Conservation (phyloP, 2,888 invertebrate species). For the Agonopterix heracliana region DNA sequence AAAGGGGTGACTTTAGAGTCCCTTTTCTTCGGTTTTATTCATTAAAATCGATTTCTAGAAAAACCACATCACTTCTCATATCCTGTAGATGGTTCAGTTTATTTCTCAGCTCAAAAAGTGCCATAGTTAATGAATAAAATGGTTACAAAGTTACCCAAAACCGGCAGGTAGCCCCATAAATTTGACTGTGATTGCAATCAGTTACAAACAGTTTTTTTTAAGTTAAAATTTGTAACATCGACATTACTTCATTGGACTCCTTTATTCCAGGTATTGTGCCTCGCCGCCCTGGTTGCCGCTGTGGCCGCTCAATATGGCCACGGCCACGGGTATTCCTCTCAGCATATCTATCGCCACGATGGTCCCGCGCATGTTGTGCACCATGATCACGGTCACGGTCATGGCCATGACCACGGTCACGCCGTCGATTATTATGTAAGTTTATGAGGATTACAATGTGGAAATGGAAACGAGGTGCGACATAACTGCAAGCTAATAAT, state of each 20-base stretch:
- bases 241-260: background rate
- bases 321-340: slow-evolving; percentile 54
- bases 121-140: too few relatives aligned
- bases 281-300: slow-evolving; percentile 36
- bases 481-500: background rate
- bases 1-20: too few relatives aligned
- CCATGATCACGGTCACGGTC: slow-evolving; percentile 33
- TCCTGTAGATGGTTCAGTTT: too few relatives aligned
- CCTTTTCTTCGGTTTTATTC: too few relatives aligned
- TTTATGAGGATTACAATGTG: background rate
- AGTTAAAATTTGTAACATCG: background rate
- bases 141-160: too few relatives aligned
- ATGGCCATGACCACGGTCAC: slow-evolving; percentile 15
- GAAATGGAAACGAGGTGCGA: background rate
- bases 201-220: background rate
- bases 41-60: too few relatives aligned
- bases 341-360: slow-evolving; percentile 48
- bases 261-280: slow-evolving; percentile 27
- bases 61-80: too few relatives aligned
- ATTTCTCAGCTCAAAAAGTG: too few relatives aligned
- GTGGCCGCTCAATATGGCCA: slow-evolving; percentile 36
- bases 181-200: too few relatives aligned
- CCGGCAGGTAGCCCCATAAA: too few relatives aligned
- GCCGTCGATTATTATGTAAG: slow-evolving; percentile 36
- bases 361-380: slow-evolving; percentile 44